Percentiles rank a stretch among this genome's conserved stretches.
phyloP scores from a whole-genome alignment of 1,140 invertebrate genomes.

The Drosophila navojoa region DNA sequence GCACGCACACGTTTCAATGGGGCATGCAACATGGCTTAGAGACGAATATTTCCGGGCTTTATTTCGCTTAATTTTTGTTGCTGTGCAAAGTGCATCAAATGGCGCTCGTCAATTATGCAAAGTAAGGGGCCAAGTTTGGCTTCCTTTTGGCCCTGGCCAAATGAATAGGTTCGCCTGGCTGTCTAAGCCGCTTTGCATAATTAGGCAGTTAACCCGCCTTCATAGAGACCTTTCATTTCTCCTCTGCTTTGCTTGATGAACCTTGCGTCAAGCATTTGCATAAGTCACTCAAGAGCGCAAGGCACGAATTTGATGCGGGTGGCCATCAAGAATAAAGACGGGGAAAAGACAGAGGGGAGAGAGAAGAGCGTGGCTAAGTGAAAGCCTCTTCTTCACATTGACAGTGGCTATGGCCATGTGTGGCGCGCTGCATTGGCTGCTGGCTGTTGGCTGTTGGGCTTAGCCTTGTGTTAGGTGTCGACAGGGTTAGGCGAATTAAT shows the following conservation, averaged over 20 bases:
- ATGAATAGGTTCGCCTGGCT: background rate
- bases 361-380: conserved; percentile 24
- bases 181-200: conserved; percentile 62
- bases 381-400: conserved; percentile 46
- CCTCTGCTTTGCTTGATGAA: conserved; percentile 22
- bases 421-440: background rate
- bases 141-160: conserved; percentile 30
- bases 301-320: conserved; percentile 53
- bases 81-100: conserved; percentile 30
- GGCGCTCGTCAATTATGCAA: conserved; percentile 43
- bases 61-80: conserved; percentile 28
- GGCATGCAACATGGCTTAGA: conserved; percentile 25
- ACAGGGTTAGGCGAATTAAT: conserved; percentile 80
- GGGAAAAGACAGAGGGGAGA: background rate
- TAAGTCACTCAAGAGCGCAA: conserved; percentile 59
- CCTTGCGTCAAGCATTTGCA: conserved; percentile 48
- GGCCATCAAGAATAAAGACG: conserved; percentile 23
- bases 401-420: conserved; percentile 27
- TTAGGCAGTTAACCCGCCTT: conserved; percentile 50
- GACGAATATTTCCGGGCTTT: conserved; percentile 52
- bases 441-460: conserved; percentile 17
- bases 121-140: conserved; percentile 25
- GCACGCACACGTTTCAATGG: conserved; percentile 31
- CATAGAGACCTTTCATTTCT: conserved; percentile 13
- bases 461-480: conserved; percentile 69